Conservation (phyloP, 1,140 invertebrate species). For the Harpegnathos saltator region DNA sequence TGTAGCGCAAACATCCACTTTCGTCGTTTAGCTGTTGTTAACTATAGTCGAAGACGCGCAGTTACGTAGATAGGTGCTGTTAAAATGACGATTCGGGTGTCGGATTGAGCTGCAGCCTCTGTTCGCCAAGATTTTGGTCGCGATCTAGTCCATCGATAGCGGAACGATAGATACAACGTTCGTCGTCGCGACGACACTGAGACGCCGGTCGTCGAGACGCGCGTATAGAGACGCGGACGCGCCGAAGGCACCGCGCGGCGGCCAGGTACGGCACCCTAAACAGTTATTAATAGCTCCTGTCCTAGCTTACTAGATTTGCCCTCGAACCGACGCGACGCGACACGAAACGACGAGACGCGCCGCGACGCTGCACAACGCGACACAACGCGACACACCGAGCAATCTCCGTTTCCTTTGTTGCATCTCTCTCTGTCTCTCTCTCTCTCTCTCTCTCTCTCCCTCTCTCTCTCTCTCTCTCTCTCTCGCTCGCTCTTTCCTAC, state of each 20-base stretch:
- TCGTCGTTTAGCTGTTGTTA: background rate
- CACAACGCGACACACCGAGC: too few species aligned
- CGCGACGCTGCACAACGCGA: background rate
- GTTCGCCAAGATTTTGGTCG: background rate
- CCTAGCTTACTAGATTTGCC: conserved; percentile 86
- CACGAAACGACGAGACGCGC: conserved; percentile 43
- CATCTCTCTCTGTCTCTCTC: background rate
- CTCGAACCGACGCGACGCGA: conserved; percentile 79
- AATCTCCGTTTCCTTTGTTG: conserved; percentile 10
- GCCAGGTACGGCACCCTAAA: conserved; percentile 86
- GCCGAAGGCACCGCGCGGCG: conserved; percentile 77
- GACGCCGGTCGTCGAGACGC: conserved; percentile 81
- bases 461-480: background rate
- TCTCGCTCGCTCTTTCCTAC: background rate
- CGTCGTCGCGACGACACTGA: conserved; percentile 86
- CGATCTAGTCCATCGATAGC: conserved; percentile 50
- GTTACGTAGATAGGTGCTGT: background rate
- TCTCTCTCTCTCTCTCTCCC: background rate
- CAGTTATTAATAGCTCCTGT: conserved; percentile 85
- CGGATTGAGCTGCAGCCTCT: too few species aligned
- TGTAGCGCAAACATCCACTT: background rate
- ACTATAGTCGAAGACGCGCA: background rate
- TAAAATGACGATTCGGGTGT: background rate
- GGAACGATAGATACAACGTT: conserved; percentile 77
- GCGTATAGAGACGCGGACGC: conserved; percentile 79